phyloP scores from a whole-genome alignment of 1,140 invertebrate species.

The Drosophila arawakana region DNA sequence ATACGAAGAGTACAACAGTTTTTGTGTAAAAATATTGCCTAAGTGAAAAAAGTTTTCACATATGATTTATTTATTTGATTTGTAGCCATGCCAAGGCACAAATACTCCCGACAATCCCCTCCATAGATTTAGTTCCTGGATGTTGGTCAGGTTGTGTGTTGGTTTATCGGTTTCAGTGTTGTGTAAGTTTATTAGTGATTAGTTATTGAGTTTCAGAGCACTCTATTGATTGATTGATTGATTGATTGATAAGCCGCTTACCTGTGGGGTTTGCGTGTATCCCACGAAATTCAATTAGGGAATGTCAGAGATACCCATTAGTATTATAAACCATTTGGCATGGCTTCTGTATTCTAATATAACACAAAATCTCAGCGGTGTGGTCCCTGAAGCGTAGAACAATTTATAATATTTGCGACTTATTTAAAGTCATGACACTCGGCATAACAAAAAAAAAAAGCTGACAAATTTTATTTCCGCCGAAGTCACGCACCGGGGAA shows the following conservation, averaged over 20 bases:
- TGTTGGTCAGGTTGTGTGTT: conserved; percentile 12
- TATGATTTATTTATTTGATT: conserved; percentile 81
- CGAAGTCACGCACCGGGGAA: conserved; percentile 75
- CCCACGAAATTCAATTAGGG: conserved; percentile 41
- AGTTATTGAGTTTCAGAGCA: conserved; percentile 47
- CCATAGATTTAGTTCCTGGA: not conserved
- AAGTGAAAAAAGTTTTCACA: conserved; percentile 77
- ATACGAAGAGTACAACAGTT: conserved; percentile 57
- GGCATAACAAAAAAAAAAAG: conserved; percentile 22
- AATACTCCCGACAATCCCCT: not conserved
- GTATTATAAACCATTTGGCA: conserved; percentile 11
- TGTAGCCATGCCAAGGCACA: conserved; percentile 32
- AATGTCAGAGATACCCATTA: conserved; percentile 6
- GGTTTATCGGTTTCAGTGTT: conserved; percentile 56
- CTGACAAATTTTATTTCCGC: conserved; percentile 82
- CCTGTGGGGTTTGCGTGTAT: conserved; percentile 19
- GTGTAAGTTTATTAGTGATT: conserved; percentile 64
- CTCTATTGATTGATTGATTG: conserved; percentile 63
- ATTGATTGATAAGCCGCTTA: conserved; percentile 48
- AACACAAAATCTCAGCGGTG: conserved; percentile 43
- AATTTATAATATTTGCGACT: conserved; percentile 53
- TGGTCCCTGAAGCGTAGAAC: conserved; percentile 12
- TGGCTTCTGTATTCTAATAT: conserved; percentile 45
- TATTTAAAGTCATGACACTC: conserved; percentile 71
- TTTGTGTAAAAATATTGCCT: conserved; percentile 70